These are phyloP conservation scores for Acromyrmex charruanus DNA, from an alignment of 1,140 invertebrate species.

Conservation along the genomic window DNA sequence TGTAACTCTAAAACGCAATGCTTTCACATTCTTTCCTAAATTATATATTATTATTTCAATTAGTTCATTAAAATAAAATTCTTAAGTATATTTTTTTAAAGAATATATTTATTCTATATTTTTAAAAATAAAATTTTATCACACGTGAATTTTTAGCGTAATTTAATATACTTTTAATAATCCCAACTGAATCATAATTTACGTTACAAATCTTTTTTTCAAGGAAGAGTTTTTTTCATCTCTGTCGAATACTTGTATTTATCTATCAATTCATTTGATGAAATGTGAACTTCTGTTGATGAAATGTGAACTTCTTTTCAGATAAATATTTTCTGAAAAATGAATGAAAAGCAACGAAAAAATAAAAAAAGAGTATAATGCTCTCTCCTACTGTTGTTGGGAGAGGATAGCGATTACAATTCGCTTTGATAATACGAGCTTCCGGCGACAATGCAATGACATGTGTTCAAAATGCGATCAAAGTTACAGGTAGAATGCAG, in stretches of 20 bases:
- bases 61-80: not conserved
- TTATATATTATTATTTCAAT: not conserved
- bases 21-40: not conserved
- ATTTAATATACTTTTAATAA: not conserved
- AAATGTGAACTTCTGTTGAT: not conserved
- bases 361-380: not conserved
- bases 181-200: not conserved
- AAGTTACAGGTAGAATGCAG: not conserved
- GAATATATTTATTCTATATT: not conserved
- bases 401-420: not conserved
- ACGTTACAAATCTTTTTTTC: not conserved
- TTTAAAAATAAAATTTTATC: not conserved
- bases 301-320: not conserved
- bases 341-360: not conserved
- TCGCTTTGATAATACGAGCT: slow-evolving; percentile 2
- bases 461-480: slow-evolving; percentile 5
- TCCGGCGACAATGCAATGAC: slow-evolving; percentile 8
- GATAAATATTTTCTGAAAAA: not conserved
- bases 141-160: not conserved
- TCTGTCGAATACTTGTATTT: not conserved
- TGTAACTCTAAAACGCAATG: not conserved
- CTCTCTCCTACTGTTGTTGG: not conserved
- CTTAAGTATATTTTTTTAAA: not conserved
- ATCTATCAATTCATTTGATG: not conserved
- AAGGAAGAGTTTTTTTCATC: not conserved